phyloP scores from a whole-genome alignment of 1,140 invertebrate genomes.

The Zaprionus ghesquierei region DNA sequence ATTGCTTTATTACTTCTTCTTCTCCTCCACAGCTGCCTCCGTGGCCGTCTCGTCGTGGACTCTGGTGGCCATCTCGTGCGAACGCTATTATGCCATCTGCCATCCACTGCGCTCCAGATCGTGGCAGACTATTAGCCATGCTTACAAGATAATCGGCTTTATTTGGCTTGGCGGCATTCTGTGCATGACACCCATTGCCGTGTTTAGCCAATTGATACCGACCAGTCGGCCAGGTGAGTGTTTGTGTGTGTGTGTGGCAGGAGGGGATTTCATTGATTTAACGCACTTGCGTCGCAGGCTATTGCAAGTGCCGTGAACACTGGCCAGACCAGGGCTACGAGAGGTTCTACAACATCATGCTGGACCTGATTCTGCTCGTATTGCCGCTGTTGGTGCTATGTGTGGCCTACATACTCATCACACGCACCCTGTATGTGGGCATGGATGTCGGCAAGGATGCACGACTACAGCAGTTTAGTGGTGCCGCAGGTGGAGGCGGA shows the following conservation, averaged over 20 bases:
- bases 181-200: constrained; percentile 88
- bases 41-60: constrained; percentile 95
- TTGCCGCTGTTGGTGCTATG: constrained; percentile 90
- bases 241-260: neutral
- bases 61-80: constrained; percentile 93
- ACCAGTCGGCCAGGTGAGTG: constrained; percentile 81
- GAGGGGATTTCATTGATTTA: neutral
- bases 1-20: neutral
- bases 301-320: constrained; percentile 88
- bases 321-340: constrained; percentile 87
- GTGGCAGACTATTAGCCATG: constrained; percentile 95
- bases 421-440: constrained; percentile 88
- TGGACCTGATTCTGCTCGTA: constrained; percentile 89
- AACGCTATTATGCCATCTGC: constrained; percentile 96
- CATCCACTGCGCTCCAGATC: constrained; percentile 91
- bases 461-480: neutral
- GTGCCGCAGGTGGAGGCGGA: neutral
- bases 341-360: constrained; percentile 88
- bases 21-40: constrained; percentile 87
- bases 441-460: constrained; percentile 81
- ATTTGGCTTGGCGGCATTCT: constrained; percentile 89
- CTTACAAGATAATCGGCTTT: constrained; percentile 92
- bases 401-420: constrained; percentile 89
- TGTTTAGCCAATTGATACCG: constrained; percentile 86
- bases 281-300: constrained; percentile 46